phyloP scores from a whole-genome alignment of 2,888 invertebrate species.

The Eupithecia tripunctaria region DNA sequence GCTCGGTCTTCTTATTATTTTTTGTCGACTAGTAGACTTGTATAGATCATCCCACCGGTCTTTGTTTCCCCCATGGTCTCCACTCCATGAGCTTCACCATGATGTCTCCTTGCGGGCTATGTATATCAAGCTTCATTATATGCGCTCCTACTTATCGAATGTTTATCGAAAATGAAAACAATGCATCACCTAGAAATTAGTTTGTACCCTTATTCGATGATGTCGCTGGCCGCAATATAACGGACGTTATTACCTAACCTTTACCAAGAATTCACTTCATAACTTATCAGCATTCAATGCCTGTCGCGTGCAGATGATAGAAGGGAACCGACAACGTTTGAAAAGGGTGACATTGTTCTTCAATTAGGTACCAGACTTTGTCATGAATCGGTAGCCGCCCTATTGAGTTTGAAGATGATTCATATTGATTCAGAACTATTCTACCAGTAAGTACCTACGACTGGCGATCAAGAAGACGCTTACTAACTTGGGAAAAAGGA shows the following conservation, averaged over 20 bases:
- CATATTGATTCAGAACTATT: not conserved
- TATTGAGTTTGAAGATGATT: not conserved
- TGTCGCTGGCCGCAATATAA: not conserved
- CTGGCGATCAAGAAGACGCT: not conserved
- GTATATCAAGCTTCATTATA: too few relatives aligned
- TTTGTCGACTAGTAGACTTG: too few relatives aligned
- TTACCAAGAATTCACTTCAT: slow-evolving; percentile 25
- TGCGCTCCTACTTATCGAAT: too few relatives aligned
- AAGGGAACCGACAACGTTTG: slow-evolving; percentile 26
- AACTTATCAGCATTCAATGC: slow-evolving; percentile 40
- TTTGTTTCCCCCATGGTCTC: too few relatives aligned
- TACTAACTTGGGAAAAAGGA: too few relatives aligned
- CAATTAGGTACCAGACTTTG: slow-evolving; percentile 14
- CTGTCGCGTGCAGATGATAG: slow-evolving; percentile 41
- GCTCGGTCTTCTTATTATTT: too few relatives aligned
- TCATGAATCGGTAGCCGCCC: not conserved
- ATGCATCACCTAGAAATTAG: too few relatives aligned
- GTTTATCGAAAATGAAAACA: too few relatives aligned
- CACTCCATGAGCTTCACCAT: too few relatives aligned
- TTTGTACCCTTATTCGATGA: not conserved
- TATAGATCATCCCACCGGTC: too few relatives aligned
- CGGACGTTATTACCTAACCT: not conserved
- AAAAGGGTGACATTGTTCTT: slow-evolving; percentile 27
- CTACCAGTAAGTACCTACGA: not conserved
- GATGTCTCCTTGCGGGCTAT: too few relatives aligned